Evolutionary conservation across 2,113 vertebrate genomes (phyloP).

Genomic region (Tetraodon nigroviridis): DNA sequence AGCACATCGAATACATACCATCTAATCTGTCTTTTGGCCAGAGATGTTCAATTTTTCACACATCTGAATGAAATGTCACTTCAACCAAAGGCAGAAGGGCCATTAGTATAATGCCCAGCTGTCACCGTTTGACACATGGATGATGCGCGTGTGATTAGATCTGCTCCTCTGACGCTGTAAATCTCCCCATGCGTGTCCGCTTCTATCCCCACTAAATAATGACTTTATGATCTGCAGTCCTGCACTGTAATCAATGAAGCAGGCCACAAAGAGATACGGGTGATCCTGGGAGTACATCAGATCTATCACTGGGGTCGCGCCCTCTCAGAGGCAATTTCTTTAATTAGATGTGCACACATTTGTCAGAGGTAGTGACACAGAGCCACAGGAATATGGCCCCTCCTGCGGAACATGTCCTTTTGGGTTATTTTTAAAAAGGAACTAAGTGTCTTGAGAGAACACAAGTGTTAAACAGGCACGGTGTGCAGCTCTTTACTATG

Average conservation of each 20-base stretch:
- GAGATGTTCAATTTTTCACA: constrained; percentile 4
- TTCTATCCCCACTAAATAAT: constrained; percentile 10
- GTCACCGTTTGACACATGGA: constrained; percentile 12
- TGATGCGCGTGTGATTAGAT: constrained; percentile 7
- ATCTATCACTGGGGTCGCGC: constrained; percentile 18
- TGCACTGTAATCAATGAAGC: constrained; percentile 10
- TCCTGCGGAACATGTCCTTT: constrained; percentile 16
- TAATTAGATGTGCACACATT: constrained; percentile 47
- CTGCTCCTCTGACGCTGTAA: constrained; percentile 8
- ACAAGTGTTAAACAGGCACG: neutral
- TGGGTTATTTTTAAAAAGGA: constrained; percentile 21
- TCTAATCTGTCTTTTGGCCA: neutral
- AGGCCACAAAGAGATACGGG: constrained; percentile 1
- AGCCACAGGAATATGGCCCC: constrained; percentile 21
- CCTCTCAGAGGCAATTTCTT: constrained; percentile 46
- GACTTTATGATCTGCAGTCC: constrained; percentile 24
- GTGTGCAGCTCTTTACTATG: constrained; percentile 18
- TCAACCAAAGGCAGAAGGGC: neutral
- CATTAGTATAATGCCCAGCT: constrained; percentile 31
- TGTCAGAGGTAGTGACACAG: constrained; percentile 35
- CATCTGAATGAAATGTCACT: constrained; percentile 6
- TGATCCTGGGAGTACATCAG: constrained; percentile 17
- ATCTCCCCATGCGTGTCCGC: constrained; percentile 1
- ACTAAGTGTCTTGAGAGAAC: neutral
- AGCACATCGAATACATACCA: neutral